These are phyloP conservation scores for Lates calcarifer DNA, from an alignment of 2,113 vertebrate species.

Conservation along the genomic window DNA sequence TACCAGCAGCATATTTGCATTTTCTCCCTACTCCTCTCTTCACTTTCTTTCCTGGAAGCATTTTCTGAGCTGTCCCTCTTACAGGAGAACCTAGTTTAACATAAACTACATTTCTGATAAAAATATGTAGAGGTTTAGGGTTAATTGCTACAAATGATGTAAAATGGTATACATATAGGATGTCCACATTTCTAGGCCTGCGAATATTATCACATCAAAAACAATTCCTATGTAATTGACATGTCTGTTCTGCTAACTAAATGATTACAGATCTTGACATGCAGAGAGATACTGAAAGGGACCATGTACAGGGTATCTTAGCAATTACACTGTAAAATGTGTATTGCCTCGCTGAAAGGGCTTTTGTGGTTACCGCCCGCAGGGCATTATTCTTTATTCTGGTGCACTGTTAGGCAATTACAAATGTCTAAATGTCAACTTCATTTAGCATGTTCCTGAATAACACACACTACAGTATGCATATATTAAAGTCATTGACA, in stretches of 20 bases:
- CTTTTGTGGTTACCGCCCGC: conserved; percentile 61
- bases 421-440: conserved; percentile 65
- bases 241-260: conserved; percentile 60
- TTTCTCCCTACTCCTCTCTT: no score
- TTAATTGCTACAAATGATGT: no score
- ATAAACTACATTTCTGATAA: no score
- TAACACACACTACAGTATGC: conserved; percentile 62
- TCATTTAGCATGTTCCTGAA: conserved; percentile 67
- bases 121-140: no score
- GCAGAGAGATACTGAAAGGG: conserved; percentile 6
- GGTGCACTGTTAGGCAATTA: conserved; percentile 51
- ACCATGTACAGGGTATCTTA: conserved; percentile 6
- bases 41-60: no score
- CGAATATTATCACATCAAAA: not conserved
- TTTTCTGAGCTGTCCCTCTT: no score
- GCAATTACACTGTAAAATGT: conserved; percentile 70
- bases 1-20: no score
- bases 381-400: conserved; percentile 67
- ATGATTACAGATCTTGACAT: conserved; percentile 55
- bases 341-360: conserved; percentile 51
- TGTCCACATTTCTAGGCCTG: not conserved
- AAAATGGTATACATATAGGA: not conserved
- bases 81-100: no score
- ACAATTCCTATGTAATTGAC: conserved; percentile 54
- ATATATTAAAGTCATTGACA: conserved; percentile 46